Percentiles rank a stretch among this genome's conserved stretches.
Evolutionary conservation across 1,140 invertebrate species (phyloP).

Genomic region (Brachionus asplanchnoidis): DNA sequence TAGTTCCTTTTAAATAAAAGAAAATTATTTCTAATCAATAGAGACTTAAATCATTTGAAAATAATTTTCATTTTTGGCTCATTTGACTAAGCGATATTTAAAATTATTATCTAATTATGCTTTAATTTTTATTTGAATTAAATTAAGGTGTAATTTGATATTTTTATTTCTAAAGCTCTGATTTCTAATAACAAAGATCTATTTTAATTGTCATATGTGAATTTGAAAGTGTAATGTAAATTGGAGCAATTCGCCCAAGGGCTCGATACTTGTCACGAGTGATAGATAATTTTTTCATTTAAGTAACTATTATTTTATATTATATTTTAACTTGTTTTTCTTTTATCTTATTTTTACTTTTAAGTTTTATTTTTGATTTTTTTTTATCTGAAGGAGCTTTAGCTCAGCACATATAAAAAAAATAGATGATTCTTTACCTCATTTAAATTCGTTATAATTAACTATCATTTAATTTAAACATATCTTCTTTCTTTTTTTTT

Average conservation of each 20-base stretch:
- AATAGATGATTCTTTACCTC: no score
- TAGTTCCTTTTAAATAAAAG: not conserved
- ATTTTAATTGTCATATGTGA: not conserved
- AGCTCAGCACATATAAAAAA: no score
- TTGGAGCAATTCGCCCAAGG: not conserved
- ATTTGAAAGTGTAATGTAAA: not conserved
- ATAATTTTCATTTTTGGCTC: not conserved
- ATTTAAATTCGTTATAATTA: no score
- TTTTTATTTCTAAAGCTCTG: not conserved
- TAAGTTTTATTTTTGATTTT: no score
- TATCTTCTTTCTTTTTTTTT: no score
- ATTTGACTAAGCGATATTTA: not conserved
- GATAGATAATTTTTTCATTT: not conserved
- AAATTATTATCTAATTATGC: conserved; percentile 1
- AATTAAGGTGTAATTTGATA: not conserved
- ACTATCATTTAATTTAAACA: no score
- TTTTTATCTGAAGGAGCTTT: no score
- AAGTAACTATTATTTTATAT: no score
- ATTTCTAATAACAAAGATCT: not conserved
- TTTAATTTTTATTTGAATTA: not conserved
- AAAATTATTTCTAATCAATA: not conserved
- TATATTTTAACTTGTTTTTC: no score
- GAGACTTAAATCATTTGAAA: not conserved
- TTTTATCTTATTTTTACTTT: no score
- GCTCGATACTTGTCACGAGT: not conserved